A percentile compares a stretch with the other conserved stretches of the same genome.
Evolutionary conservation across 2,888 invertebrate genomes (phyloP).

Genomic region (Nezara viridula): DNA sequence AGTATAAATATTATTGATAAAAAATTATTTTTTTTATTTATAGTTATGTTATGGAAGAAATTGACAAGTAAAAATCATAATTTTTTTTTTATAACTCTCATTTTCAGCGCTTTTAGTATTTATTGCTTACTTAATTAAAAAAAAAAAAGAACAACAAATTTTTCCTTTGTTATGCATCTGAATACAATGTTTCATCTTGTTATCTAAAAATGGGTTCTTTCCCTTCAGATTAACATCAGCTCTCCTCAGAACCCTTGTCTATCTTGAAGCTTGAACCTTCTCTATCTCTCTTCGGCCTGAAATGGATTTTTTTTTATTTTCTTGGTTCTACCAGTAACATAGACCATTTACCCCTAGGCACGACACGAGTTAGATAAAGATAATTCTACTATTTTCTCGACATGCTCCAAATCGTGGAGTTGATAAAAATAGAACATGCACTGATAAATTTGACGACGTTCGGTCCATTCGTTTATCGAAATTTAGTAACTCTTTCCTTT

Average conservation of each 20-base stretch:
- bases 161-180: not conserved
- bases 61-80: too few species aligned
- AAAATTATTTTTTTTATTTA: too few species aligned
- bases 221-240: not conserved
- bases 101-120: too few species aligned
- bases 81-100: too few species aligned
- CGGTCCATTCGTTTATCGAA: not conserved
- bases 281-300: not conserved
- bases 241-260: not conserved
- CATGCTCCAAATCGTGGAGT: not conserved
- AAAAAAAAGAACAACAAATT: too few species aligned
- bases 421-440: not conserved
- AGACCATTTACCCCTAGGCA: not conserved
- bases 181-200: not conserved
- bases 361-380: constrained; percentile 1
- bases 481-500: not conserved
- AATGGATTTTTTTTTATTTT: not conserved
- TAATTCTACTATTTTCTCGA: not conserved
- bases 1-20: too few species aligned
- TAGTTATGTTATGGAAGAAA: too few species aligned
- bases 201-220: not conserved
- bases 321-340: not conserved
- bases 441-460: not conserved
- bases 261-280: not conserved
- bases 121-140: too few species aligned